A percentile compares a stretch with the other conserved stretches of the same genome.
Conservation (phyloP, 2,888 invertebrate species). For the Pachycephus smyrnensis region DNA sequence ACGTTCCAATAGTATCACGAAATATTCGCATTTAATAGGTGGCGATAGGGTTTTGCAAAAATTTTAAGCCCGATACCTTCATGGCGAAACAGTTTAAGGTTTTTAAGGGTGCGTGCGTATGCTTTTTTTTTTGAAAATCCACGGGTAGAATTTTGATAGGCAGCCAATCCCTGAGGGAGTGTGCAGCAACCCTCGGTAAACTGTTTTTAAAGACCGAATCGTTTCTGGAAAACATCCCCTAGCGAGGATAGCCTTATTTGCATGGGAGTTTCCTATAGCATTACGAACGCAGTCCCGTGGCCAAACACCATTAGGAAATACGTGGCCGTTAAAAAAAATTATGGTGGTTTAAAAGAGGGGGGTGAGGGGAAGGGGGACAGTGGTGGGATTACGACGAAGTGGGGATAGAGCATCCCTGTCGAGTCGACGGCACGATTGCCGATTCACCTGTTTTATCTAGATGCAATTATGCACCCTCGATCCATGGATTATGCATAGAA, state of each 20-base stretch:
- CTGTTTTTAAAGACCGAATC: constrained; percentile 20
- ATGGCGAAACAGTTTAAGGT: background rate
- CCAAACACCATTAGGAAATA: background rate
- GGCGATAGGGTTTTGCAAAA: no score
- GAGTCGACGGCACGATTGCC: constrained; percentile 45
- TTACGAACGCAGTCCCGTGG: background rate
- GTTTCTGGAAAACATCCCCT: background rate
- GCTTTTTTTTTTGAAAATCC: background rate
- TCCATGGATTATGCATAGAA: constrained; percentile 16
- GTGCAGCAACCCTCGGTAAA: constrained; percentile 3
- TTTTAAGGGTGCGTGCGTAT: background rate
- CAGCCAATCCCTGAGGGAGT: background rate
- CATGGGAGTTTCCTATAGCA: background rate
- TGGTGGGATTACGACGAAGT: constrained; percentile 37
- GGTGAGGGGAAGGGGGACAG: constrained; percentile 14
- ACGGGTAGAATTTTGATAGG: background rate
- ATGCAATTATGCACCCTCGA: constrained; percentile 61
- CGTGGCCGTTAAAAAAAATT: background rate
- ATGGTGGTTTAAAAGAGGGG: background rate
- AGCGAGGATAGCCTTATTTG: background rate
- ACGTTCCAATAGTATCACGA: no score
- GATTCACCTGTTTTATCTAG: constrained; percentile 61
- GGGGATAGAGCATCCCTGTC: constrained; percentile 44
- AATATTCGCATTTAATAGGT: no score
- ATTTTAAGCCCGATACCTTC: constrained; percentile 7